phyloP scores from a whole-genome alignment of 2,797 vertebrate genomes.

The Peromyscus eremicus region DNA sequence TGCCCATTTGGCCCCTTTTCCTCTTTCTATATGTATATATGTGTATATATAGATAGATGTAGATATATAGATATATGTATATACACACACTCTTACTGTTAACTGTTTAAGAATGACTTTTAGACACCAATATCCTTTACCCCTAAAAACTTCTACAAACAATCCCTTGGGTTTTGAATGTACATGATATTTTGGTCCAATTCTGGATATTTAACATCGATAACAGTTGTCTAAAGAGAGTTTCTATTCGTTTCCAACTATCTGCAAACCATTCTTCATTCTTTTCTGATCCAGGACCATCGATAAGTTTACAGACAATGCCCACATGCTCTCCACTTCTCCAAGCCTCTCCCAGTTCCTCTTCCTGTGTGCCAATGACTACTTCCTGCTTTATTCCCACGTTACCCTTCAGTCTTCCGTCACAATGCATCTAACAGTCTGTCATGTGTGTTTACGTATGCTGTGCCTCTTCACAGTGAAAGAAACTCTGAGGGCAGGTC shows the following conservation, averaged over 20 bases:
- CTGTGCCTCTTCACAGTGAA: not conserved
- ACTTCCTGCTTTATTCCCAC: not conserved
- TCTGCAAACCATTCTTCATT: not conserved
- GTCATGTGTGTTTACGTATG: not conserved
- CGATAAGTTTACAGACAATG: not conserved
- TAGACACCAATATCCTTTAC: not conserved
- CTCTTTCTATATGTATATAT: not conserved
- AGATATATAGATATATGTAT: not conserved
- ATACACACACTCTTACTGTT: not conserved
- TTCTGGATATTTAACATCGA: not conserved
- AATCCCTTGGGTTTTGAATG: not conserved
- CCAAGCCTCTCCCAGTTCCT: not conserved
- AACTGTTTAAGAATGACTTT: not conserved
- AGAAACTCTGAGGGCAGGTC: slow-evolving; percentile 34
- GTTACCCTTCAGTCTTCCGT: not conserved
- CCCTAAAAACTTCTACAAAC: not conserved
- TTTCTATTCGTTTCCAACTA: not conserved
- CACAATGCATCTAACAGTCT: not conserved
- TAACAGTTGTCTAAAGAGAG: not conserved
- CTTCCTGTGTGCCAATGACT: not conserved
- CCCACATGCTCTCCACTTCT: not conserved
- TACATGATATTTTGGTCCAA: not conserved
- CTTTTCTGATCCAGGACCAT: not conserved
- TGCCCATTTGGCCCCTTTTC: not conserved
- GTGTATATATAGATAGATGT: not conserved